Base-by-base conservation (phyloP, 2,888 invertebrate species). In the Cantharis nigra region DNA sequence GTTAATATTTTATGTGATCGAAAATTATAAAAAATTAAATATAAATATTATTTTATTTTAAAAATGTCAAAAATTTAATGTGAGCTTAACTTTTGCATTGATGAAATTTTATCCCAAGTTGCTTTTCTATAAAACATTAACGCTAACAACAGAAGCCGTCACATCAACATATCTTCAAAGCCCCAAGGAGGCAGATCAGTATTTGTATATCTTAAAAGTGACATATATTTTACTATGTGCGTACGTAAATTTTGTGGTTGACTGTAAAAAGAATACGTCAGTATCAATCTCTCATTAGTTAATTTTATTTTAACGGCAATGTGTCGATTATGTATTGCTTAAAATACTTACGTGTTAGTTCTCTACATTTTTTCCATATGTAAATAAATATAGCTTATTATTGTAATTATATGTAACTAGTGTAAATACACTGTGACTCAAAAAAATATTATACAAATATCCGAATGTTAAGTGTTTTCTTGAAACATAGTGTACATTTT, bases 381-480 rank as follows among this genome's bases (percentile, higher is more conserved):
- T 82, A 82, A 76, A 79, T 80, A 82, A 76, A 77, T 76, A 78
- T 81, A 79, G 82, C 83, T 82, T 82, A 81, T 83, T 82, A 81
- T 80, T 83, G 83, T 83, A 83, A 82, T 81, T 80, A 82, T 70
- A 80, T 82, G 82, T 82, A 83, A 77, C 77, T 81, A 82, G 82
- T 79, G 74, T 76, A 79, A 71, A 80, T 78, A 79, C 71, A 70
- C 76, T 75, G 75, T 73, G 75, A 33, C 33, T 76, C 73, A 74
- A 70, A 65, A 78, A 75, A 72, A 78, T 75, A 71, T 74, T 70
- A 49, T 75, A 69, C 69, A 70, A 26, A 64, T 28, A 69, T 75
- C 75, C 75, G 62, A 20, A 63, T 74, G 26, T 63, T 63, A 73
- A 70, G 71, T 74, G 63, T 69, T 77, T 74, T 79, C 74, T 79